Conservation (phyloP, 2,113 vertebrate species). For the Chloropsis hardwickii region DNA sequence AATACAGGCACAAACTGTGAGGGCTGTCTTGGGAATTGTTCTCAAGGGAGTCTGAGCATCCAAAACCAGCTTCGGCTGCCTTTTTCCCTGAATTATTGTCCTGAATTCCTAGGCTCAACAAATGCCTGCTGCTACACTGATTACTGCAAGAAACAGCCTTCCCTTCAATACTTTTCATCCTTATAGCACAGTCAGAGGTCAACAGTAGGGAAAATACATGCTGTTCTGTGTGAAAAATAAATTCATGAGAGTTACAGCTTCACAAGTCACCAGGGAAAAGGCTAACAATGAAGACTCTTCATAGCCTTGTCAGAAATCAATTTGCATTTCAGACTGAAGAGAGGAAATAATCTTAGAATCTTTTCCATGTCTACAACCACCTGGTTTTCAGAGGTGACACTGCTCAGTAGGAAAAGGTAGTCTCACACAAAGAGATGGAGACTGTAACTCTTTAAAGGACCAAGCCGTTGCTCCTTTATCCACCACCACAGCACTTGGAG, state of each 20-base stretch:
- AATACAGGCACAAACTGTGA: conserved; percentile 14
- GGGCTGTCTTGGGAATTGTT: conserved; percentile 23
- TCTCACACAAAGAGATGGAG: neutral
- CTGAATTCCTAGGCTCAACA: conserved; percentile 29
- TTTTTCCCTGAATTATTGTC: conserved; percentile 36
- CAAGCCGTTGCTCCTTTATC: neutral
- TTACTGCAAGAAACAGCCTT: conserved; percentile 38
- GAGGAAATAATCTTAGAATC: neutral
- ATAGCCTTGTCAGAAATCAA: conserved; percentile 25
- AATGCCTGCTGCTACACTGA: conserved; percentile 44
- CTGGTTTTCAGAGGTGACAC: neutral
- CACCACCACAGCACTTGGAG: neutral
- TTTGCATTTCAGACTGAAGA: conserved; percentile 47
- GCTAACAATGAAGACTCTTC: conserved; percentile 53
- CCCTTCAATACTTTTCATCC: conserved; percentile 36
- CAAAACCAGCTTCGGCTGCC: conserved; percentile 6
- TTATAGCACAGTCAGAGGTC: conserved; percentile 54
- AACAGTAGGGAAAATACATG: conserved; percentile 45
- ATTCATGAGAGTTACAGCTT: conserved; percentile 52
- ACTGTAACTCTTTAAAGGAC: neutral
- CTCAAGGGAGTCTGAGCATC: conserved; percentile 19
- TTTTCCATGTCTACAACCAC: neutral
- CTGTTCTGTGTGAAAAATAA: conserved; percentile 58
- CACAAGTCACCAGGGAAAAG: conserved; percentile 55
- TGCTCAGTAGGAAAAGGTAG: neutral